Evolutionary conservation across 2,888 invertebrate species (phyloP).

Genomic region (Pollenia angustigena): DNA sequence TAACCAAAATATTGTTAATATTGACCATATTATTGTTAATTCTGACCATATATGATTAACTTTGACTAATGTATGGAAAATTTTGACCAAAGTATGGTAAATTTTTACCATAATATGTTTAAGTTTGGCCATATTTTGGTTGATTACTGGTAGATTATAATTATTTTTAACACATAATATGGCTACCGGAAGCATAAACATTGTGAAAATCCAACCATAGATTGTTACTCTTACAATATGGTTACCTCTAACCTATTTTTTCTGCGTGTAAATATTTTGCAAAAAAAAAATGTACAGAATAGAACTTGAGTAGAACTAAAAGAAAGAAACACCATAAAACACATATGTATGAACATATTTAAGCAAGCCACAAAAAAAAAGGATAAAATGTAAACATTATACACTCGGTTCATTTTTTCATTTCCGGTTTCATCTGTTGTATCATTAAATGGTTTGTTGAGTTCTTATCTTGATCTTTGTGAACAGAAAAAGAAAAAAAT

Average conservation of each 20-base stretch:
- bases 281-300: not conserved
- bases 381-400: not conserved
- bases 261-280: constrained; percentile 1
- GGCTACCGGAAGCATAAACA: no score
- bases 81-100: no score
- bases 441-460: constrained; percentile 31
- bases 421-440: constrained; percentile 39
- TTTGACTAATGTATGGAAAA: no score
- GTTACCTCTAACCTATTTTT: not conserved
- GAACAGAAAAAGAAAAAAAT: not conserved
- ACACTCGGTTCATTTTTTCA: constrained; percentile 27
- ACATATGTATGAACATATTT: constrained; percentile 1
- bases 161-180: no score
- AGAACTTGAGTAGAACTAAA: constrained; percentile 2
- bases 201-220: no score
- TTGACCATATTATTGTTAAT: no score
- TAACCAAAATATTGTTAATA: no score
- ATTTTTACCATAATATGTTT: no score
- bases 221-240: no score
- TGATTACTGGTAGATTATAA: no score
- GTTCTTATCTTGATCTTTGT: not conserved
- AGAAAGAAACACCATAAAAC: not conserved
- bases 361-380: not conserved
- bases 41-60: no score
- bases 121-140: no score